Conservation (phyloP, 2,797 vertebrate species). For the Crocidura indochinensis region DNA sequence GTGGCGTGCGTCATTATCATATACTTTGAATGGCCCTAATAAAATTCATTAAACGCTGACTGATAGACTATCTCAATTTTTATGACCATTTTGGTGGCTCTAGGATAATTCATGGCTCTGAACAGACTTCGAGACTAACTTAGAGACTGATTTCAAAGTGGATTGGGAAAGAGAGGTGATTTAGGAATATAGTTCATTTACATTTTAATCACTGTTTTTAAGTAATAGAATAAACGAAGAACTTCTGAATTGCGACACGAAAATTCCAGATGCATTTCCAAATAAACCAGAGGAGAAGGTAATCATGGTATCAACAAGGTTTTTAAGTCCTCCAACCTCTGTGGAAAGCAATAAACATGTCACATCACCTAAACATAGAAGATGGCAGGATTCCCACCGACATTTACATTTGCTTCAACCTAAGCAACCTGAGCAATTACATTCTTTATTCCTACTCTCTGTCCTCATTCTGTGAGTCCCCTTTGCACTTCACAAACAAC, state of each 20-base stretch:
- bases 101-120: rapidly evolving
- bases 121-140: background rate
- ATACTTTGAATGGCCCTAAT: background rate
- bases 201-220: background rate
- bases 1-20: no score
- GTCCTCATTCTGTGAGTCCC: no score
- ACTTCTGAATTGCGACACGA: background rate
- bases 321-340: background rate
- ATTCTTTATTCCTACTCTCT: background rate
- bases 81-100: background rate
- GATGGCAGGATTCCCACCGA: no score
- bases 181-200: no score
- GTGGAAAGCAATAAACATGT: background rate
- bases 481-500: no score
- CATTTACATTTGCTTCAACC: no score
- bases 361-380: rapidly evolving
- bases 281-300: background rate
- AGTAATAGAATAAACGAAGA: background rate
- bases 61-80: no score
- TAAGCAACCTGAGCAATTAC: no score
- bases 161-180: background rate
- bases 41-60: background rate
- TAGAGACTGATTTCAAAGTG: background rate
- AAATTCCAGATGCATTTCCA: background rate
- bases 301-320: background rate